Conservation (phyloP, 2,113 vertebrate species). For the Syrrhaptes paradoxus region DNA sequence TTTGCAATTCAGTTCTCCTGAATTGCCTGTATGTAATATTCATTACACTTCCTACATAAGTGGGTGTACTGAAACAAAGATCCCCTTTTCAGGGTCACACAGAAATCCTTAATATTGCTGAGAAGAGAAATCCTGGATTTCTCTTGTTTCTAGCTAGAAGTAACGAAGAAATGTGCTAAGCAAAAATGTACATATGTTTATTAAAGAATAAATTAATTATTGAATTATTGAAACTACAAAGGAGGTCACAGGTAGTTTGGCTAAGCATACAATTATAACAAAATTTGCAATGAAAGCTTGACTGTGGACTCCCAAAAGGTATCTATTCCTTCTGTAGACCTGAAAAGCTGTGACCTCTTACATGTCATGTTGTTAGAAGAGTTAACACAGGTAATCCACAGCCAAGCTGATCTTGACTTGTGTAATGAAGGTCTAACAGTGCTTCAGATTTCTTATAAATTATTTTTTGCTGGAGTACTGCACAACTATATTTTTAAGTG, state of each 20-base stretch:
- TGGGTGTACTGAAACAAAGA: not conserved
- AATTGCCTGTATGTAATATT: not conserved
- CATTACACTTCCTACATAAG: not conserved
- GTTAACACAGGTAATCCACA: not conserved
- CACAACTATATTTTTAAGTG: not conserved
- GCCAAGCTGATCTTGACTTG: fast-evolving
- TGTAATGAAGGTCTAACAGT: not conserved
- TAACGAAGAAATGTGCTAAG: not conserved
- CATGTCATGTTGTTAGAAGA: not conserved
- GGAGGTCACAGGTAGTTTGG: not conserved
- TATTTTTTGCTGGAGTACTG: not conserved
- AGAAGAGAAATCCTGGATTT: not conserved
- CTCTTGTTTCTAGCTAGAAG: not conserved
- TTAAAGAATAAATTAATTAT: not conserved
- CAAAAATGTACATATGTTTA: not conserved
- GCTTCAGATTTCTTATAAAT: not conserved
- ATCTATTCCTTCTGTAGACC: not conserved
- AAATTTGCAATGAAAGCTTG: not conserved
- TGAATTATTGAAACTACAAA: not conserved
- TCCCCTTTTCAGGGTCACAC: not conserved
- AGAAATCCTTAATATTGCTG: not conserved
- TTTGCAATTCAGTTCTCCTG: not conserved
- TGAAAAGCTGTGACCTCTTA: not conserved
- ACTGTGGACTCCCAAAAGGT: not conserved
- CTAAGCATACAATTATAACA: not conserved